phyloP scores from a whole-genome alignment of 2,888 invertebrate genomes.

The Catocala nupta region DNA sequence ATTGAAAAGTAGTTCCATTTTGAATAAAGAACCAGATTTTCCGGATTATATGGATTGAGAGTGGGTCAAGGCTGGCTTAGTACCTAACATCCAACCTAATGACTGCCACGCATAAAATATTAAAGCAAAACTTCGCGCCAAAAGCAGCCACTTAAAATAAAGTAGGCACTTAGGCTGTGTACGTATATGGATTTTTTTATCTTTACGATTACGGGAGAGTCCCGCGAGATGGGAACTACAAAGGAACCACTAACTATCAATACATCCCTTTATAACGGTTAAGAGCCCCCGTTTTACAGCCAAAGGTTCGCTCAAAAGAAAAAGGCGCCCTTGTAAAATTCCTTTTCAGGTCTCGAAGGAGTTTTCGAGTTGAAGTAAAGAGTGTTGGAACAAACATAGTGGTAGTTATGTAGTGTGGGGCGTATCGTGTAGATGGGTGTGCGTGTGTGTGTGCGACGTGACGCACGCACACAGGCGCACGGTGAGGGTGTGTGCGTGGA shows the following conservation, averaged over 20 bases:
- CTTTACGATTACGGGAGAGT: conserved; percentile 63
- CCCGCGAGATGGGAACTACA: conserved; percentile 69
- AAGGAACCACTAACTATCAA: conserved; percentile 71
- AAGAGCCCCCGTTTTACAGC: conserved; percentile 74
- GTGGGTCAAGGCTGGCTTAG: conserved; percentile 47
- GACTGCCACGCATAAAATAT: conserved; percentile 31
- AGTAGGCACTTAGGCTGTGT: conserved; percentile 42
- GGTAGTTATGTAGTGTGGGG: conserved; percentile 67
- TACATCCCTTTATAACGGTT: conserved; percentile 70
- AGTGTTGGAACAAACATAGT: conserved; percentile 62
- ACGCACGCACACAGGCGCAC: conserved; percentile 48
- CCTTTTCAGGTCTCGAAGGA: conserved; percentile 82
- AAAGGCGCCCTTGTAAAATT: conserved; percentile 81
- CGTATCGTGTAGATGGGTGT: conserved; percentile 70
- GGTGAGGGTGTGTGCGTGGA: conserved; percentile 65
- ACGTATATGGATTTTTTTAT: conserved; percentile 56
- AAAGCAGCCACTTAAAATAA: conserved; percentile 36
- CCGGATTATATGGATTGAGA: conserved; percentile 31
- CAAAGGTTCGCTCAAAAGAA: conserved; percentile 77
- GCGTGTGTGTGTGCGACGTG: conserved; percentile 72
- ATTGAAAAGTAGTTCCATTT: conserved; percentile 43
- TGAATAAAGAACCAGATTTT: conserved; percentile 47
- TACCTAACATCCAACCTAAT: conserved; percentile 41
- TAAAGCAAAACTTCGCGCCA: conserved; percentile 30
- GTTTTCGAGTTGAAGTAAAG: conserved; percentile 64